Conservation (phyloP, 37 sponge, comb jelly and placozoan genomes). For the Tethya wilhelma region DNA sequence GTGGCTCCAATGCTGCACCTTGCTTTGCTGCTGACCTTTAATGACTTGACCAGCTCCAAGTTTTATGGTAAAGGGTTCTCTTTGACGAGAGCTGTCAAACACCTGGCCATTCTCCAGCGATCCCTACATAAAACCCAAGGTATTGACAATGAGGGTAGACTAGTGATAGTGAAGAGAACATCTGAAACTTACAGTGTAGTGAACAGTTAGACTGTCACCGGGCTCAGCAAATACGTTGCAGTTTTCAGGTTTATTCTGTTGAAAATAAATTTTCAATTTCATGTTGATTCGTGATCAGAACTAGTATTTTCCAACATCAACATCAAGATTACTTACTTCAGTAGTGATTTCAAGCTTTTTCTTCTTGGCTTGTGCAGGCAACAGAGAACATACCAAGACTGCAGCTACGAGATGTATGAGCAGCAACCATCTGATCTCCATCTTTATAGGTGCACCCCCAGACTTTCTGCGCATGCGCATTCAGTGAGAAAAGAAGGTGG, state of each 20-base stretch:
- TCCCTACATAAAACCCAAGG: constrained; percentile 63
- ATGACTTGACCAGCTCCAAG: constrained; percentile 75
- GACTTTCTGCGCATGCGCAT: constrained; percentile 1
- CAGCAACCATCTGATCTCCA: too few species aligned
- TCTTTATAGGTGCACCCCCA: too few species aligned
- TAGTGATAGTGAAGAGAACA: not conserved
- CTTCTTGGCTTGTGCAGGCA: constrained; percentile 52
- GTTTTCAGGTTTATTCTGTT: constrained; percentile 59
- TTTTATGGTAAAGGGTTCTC: constrained; percentile 57
- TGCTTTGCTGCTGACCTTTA: constrained; percentile 26
- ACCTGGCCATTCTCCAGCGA: constrained; percentile 65
- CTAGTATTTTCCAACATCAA: too few species aligned
- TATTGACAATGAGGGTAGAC: too few species aligned
- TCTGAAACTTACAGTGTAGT: constrained; percentile 68
- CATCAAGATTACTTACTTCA: constrained; percentile 26
- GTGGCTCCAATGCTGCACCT: not conserved
- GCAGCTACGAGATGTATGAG: too few species aligned
- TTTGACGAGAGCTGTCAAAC: constrained; percentile 69
- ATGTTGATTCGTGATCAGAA: too few species aligned
- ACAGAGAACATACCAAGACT: too few species aligned
- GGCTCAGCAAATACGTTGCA: constrained; percentile 46
- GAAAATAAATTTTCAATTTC: too few species aligned
- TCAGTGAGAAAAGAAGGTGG: not conserved
- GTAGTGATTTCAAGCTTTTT: constrained; percentile 47
- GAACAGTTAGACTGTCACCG: constrained; percentile 63